Conservation (phyloP, 2,113 vertebrate species). For the Progne subis region DNA sequence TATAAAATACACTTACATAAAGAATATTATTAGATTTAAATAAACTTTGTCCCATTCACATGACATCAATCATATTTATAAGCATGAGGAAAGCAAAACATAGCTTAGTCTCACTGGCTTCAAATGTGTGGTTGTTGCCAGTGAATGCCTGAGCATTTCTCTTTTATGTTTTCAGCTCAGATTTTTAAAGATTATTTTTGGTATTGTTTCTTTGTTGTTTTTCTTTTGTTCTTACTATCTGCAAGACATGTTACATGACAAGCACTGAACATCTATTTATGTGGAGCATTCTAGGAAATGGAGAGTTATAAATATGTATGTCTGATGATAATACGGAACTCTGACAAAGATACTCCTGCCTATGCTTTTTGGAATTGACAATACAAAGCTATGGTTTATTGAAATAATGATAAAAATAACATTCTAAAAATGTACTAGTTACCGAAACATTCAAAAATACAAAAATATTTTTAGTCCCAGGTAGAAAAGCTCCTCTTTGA, state of each 20-base stretch:
- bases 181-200: not conserved
- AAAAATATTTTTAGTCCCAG: not conserved
- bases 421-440: not conserved
- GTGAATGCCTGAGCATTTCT: not conserved
- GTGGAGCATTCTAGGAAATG: slow-evolving; percentile 28
- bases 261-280: slow-evolving; percentile 26
- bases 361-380: not conserved
- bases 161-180: not conserved
- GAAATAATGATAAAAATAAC: not conserved
- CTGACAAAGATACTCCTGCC: not conserved
- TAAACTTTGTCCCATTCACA: not conserved
- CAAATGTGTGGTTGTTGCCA: not conserved
- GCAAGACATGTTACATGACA: slow-evolving; percentile 54
- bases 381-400: not conserved
- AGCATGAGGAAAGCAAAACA: not conserved
- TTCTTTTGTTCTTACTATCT: slow-evolving; percentile 47
- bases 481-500: not conserved
- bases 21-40: not conserved
- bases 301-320: slow-evolving; percentile 60
- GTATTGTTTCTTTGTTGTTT: slow-evolving; percentile 20
- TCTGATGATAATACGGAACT: not conserved
- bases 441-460: not conserved
- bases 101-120: not conserved
- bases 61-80: not conserved
- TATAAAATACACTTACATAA: not conserved